phyloP scores from a whole-genome alignment of 1,140 invertebrate species.

The Drosophila pectinifera region DNA sequence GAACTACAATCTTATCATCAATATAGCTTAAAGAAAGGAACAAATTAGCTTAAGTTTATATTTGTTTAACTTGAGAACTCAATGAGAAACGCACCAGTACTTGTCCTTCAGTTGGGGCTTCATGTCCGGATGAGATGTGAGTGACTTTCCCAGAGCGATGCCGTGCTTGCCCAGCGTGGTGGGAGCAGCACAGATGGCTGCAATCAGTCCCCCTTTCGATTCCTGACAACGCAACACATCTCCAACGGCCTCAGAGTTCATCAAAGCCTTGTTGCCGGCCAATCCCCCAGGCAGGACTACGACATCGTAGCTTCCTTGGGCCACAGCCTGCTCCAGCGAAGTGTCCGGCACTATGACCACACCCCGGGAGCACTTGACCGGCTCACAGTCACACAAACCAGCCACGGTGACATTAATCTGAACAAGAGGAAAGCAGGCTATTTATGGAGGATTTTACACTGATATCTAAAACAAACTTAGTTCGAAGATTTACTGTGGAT shows the following conservation, averaged over 20 bases:
- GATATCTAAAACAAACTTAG: too few species aligned
- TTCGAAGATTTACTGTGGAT: too few species aligned
- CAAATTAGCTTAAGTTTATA: too few species aligned
- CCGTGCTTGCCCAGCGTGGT: conserved; percentile 94
- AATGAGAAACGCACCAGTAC: conserved; percentile 79
- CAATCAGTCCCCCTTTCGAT: conserved; percentile 89
- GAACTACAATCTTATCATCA: conserved; percentile 91
- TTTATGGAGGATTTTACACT: not conserved
- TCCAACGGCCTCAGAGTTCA: conserved; percentile 90
- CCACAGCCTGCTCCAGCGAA: conserved; percentile 87
- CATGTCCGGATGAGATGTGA: conserved; percentile 96
- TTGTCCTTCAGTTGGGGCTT: conserved; percentile 89
- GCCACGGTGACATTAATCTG: conserved; percentile 93
- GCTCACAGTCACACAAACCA: conserved; percentile 88
- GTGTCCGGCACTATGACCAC: conserved; percentile 93
- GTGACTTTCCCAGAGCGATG: conserved; percentile 91
- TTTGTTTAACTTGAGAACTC: too few species aligned
- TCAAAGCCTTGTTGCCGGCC: conserved; percentile 92
- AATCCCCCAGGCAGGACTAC: conserved; percentile 95
- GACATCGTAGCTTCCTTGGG: conserved; percentile 86
- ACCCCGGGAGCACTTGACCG: conserved; percentile 92
- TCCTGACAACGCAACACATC: conserved; percentile 93
- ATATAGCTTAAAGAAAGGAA: conserved; percentile 85
- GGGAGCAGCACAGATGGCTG: conserved; percentile 97
- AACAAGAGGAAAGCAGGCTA: not conserved